Conservation (phyloP, 1,140 invertebrate genomes). For the Lethrus apterus region DNA sequence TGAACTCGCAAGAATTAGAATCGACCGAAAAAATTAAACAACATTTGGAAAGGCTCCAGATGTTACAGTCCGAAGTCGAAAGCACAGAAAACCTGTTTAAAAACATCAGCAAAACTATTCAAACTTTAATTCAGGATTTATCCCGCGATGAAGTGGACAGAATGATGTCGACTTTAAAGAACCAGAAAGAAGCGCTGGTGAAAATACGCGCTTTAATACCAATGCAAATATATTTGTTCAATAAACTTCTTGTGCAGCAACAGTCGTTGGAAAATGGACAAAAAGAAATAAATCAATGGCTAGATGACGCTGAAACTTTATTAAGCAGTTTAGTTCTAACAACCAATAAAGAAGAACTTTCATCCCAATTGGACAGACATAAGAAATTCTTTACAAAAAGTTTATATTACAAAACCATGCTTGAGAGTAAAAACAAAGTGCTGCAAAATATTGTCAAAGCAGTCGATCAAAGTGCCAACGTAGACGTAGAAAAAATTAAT, state of each 20-base stretch:
- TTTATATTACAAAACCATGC: constrained; percentile 85
- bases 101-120: constrained; percentile 81
- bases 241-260: constrained; percentile 81
- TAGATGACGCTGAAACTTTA: constrained; percentile 73
- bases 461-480: constrained; percentile 61
- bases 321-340: constrained; percentile 55
- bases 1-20: constrained; percentile 61
- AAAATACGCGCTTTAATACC: constrained; percentile 73
- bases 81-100: constrained; percentile 86
- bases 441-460: constrained; percentile 78
- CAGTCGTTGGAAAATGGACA: constrained; percentile 83
- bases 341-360: constrained; percentile 64
- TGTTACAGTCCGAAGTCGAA: constrained; percentile 73
- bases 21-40: constrained; percentile 69
- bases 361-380: constrained; percentile 70
- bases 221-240: constrained; percentile 67
- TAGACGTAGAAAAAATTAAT: constrained; percentile 63
- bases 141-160: constrained; percentile 81
- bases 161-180: constrained; percentile 84
- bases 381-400: constrained; percentile 82
- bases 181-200: constrained; percentile 80
- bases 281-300: constrained; percentile 75
- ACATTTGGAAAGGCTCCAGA: constrained; percentile 72
- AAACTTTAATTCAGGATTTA: constrained; percentile 82
- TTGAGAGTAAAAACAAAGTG: constrained; percentile 74